phyloP scores from a whole-genome alignment of 2,797 vertebrate genomes.

The Rhinella marina region DNA sequence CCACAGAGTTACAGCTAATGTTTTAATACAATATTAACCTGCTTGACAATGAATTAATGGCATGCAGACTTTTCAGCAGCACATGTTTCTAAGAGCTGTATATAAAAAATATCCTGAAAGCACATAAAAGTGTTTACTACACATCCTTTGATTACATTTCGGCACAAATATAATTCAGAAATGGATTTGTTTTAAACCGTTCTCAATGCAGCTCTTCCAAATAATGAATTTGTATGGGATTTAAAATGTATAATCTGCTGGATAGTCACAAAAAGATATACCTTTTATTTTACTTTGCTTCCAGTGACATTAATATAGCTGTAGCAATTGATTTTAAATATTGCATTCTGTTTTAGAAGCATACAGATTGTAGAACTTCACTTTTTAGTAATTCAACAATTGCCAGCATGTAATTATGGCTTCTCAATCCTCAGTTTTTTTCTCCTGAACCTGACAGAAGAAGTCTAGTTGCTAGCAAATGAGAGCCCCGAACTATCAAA shows the following conservation, averaged over 20 bases:
- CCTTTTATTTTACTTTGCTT: conserved; percentile 56
- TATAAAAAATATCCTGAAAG: conserved; percentile 24
- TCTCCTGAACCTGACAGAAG: not conserved
- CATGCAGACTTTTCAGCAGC: conserved; percentile 5
- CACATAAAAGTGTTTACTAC: conserved; percentile 64
- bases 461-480: no score
- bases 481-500: no score
- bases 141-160: conserved; percentile 68
- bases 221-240: conserved; percentile 71
- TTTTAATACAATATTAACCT: conserved; percentile 37
- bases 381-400: not conserved
- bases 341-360: conserved; percentile 52
- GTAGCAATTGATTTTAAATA: conserved; percentile 57
- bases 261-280: conserved; percentile 66
- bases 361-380: conserved; percentile 19
- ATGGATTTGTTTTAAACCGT: conserved; percentile 71
- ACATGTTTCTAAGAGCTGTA: not conserved
- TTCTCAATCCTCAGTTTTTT: not conserved
- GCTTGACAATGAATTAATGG: conserved; percentile 34
- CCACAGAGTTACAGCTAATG: conserved; percentile 16
- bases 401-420: not conserved
- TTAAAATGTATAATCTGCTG: conserved; percentile 66
- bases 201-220: conserved; percentile 65
- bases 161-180: conserved; percentile 71
- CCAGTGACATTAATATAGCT: conserved; percentile 68